These are phyloP conservation scores for Stenopsyche tienmushanensis DNA, from an alignment of 1,140 invertebrate species.

Conservation along the genomic window DNA sequence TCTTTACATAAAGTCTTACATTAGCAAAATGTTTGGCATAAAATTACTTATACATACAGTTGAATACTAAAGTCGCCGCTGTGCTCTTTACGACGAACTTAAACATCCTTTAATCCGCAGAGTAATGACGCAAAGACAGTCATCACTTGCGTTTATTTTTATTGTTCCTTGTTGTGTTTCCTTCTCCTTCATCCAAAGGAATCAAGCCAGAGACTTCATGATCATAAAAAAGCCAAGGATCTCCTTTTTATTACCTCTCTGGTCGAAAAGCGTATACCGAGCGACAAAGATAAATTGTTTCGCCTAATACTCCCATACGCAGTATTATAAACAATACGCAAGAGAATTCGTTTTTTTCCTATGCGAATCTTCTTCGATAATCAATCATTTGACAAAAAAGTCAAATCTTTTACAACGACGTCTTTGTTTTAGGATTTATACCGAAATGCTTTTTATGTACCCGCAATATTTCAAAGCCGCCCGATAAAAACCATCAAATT, in stretches of 20 bases:
- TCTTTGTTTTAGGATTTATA: too few species aligned
- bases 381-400: too few species aligned
- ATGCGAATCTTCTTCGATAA: too few species aligned
- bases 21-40: too few species aligned
- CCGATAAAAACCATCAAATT: too few species aligned
- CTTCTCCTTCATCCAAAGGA: background rate
- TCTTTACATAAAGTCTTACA: too few species aligned
- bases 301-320: background rate
- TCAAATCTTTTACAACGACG: too few species aligned
- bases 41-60: too few species aligned
- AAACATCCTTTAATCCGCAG: background rate
- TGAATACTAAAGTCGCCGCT: background rate
- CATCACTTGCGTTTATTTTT: background rate
- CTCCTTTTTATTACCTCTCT: constrained; percentile 2
- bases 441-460: too few species aligned
- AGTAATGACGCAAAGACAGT: background rate
- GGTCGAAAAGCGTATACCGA: constrained; percentile 13
- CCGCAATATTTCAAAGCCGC: too few species aligned
- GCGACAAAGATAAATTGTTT: constrained; percentile 22
- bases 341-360: background rate
- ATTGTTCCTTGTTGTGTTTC: background rate
- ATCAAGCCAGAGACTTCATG: background rate
- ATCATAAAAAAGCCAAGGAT: background rate
- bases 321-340: background rate
- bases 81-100: background rate